Conservation (phyloP, 1,140 invertebrate genomes). For the Thereuonema tuberculata region DNA sequence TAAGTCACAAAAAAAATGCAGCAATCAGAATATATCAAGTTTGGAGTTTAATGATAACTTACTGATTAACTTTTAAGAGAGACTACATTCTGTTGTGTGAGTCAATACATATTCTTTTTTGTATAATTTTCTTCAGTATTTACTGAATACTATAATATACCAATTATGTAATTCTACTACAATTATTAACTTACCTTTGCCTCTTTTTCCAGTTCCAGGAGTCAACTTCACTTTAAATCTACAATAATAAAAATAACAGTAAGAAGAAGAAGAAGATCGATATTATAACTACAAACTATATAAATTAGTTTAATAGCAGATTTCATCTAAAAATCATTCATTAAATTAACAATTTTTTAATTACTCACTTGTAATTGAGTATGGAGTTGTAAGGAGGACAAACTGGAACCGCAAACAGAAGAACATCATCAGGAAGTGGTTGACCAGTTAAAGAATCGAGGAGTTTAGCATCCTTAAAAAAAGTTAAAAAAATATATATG, state of each 20-base stretch:
- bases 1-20: too few relatives aligned
- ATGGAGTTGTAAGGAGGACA: slow-evolving; percentile 86
- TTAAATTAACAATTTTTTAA: slow-evolving; percentile 6
- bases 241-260: slow-evolving; percentile 4
- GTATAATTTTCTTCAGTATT: too few relatives aligned
- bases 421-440: slow-evolving; percentile 73
- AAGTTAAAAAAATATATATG: background rate
- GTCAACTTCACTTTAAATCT: slow-evolving; percentile 89
- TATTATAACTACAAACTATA: too few relatives aligned
- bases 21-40: too few relatives aligned
- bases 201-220: slow-evolving; percentile 85
- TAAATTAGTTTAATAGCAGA: background rate
- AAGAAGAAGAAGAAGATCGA: slow-evolving; percentile 1
- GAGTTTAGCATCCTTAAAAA: slow-evolving; percentile 20
- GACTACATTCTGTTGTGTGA: too few relatives aligned
- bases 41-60: too few relatives aligned
- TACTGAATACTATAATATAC: slow-evolving; percentile 1
- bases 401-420: slow-evolving; percentile 87
- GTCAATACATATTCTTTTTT: too few relatives aligned
- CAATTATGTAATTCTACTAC: too few relatives aligned
- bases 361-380: slow-evolving; percentile 71
- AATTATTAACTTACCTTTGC: slow-evolving; percentile 53
- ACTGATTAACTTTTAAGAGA: too few relatives aligned
- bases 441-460: slow-evolving; percentile 61
- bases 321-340: background rate